Evolutionary conservation across 2,797 vertebrate species (phyloP).

Genomic region (Sphenodon punctatus): DNA sequence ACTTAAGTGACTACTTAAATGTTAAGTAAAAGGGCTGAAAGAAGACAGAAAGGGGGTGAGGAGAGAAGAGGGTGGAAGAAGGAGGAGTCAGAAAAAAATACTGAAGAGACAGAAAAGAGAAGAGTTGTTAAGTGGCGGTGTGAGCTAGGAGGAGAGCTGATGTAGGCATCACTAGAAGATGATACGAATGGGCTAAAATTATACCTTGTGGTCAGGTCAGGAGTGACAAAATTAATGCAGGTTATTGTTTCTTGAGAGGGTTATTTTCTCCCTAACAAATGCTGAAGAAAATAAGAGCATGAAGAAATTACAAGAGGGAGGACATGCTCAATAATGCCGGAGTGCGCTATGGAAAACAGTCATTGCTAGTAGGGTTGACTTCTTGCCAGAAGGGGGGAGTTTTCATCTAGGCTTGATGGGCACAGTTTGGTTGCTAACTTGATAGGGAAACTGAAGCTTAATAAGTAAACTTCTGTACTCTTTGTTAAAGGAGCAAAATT

Average conservation of each 20-base stretch:
- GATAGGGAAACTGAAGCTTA: background rate
- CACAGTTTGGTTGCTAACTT: background rate
- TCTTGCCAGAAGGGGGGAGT: background rate
- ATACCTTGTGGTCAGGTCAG: background rate
- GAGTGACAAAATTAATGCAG: background rate
- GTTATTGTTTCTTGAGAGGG: background rate
- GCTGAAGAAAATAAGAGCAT: background rate
- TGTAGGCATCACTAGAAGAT: background rate
- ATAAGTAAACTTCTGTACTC: too few relatives aligned
- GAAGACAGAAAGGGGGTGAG: background rate
- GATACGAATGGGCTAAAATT: conserved; percentile 6
- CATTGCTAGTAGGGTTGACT: background rate
- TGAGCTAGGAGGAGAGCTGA: background rate
- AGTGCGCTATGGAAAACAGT: background rate
- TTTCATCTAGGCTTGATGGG: background rate
- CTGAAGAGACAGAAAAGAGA: background rate
- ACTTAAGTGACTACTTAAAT: background rate
- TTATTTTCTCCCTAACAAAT: background rate
- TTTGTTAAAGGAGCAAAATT: too few relatives aligned
- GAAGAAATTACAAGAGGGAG: background rate
- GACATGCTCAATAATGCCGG: background rate
- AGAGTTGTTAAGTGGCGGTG: background rate
- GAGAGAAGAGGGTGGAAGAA: background rate
- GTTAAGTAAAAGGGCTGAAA: background rate
- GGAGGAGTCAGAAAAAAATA: background rate